Conservation (phyloP, 2,888 invertebrate genomes). For the Pristionchus arcanus region DNA sequence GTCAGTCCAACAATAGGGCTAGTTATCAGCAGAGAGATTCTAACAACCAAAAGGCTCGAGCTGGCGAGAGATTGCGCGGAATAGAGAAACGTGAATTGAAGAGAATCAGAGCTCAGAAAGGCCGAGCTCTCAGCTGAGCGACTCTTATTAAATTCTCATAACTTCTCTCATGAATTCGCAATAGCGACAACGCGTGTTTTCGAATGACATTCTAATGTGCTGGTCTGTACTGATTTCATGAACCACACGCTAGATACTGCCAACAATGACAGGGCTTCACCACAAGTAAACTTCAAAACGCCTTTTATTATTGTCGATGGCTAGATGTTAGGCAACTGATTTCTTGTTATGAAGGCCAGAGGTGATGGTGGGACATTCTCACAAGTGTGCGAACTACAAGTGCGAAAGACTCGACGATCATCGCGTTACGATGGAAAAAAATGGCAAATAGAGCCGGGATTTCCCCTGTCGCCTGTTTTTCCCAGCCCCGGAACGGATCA, state of each 20-base stretch:
- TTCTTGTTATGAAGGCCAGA: too few species aligned
- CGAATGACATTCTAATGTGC: not conserved
- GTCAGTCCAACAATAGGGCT: slow-evolving; percentile 28
- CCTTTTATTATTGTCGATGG: too few species aligned
- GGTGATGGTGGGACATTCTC: too few species aligned
- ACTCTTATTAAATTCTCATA: too few species aligned
- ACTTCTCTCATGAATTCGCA: not conserved
- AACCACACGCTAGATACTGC: too few species aligned
- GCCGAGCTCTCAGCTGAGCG: not conserved
- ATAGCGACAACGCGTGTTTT: not conserved
- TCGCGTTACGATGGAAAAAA: not conserved
- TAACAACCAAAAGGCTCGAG: not conserved
- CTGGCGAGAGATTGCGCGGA: not conserved
- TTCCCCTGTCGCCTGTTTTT: not conserved
- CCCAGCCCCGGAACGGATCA: not conserved
- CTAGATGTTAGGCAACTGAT: too few species aligned
- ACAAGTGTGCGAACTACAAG: too few species aligned
- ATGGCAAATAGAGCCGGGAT: not conserved
- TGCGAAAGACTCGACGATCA: too few species aligned
- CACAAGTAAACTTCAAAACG: too few species aligned
- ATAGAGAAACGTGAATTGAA: not conserved
- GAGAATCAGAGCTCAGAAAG: too few species aligned
- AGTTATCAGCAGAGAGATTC: not conserved
- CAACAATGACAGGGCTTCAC: too few species aligned
- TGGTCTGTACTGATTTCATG: not conserved